Percentiles rank a stretch among this genome's conserved stretches.
Evolutionary conservation across 2,797 vertebrate species (phyloP).

Genomic region (Alcedo quadribrachys): DNA sequence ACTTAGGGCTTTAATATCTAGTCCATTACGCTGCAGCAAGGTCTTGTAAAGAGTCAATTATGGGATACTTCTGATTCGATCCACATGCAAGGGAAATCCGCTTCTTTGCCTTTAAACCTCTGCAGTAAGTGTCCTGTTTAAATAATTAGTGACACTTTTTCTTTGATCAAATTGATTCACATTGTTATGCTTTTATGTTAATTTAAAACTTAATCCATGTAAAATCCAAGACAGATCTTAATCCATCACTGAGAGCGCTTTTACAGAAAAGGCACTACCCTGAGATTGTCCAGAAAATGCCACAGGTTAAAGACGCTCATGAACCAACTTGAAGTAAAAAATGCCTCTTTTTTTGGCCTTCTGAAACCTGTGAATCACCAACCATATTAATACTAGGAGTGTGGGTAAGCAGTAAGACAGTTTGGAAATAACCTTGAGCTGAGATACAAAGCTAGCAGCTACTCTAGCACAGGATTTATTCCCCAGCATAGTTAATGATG

Average conservation of each 20-base stretch:
- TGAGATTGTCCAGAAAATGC: slow-evolving; percentile 72
- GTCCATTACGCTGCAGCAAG: slow-evolving; percentile 94
- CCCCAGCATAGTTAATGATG: not conserved
- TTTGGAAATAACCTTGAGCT: slow-evolving; percentile 25
- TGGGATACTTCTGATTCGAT: slow-evolving; percentile 96
- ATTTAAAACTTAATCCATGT: slow-evolving; percentile 82
- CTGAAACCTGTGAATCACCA: slow-evolving; percentile 21
- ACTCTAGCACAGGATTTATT: not conserved
- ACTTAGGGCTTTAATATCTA: slow-evolving; percentile 97
- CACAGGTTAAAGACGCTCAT: slow-evolving; percentile 59
- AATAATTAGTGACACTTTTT: slow-evolving; percentile 88
- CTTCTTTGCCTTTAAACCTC: slow-evolving; percentile 81
- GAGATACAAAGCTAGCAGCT: slow-evolving; percentile 26
- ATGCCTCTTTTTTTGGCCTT: not conserved
- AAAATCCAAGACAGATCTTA: slow-evolving; percentile 77
- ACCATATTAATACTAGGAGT: not conserved
- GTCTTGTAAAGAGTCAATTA: slow-evolving; percentile 99
- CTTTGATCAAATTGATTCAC: slow-evolving; percentile 87
- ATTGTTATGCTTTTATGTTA: slow-evolving; percentile 83
- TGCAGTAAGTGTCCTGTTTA: slow-evolving; percentile 84
- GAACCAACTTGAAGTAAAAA: slow-evolving; percentile 41
- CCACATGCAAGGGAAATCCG: slow-evolving; percentile 95
- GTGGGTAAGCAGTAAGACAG: not conserved
- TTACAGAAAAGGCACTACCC: slow-evolving; percentile 42
- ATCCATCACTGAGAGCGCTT: slow-evolving; percentile 72